Evolutionary conservation across 2,888 invertebrate species (phyloP), one percentile per base, ranked within the genome.

Genomic region (Alcis repandata): DNA sequence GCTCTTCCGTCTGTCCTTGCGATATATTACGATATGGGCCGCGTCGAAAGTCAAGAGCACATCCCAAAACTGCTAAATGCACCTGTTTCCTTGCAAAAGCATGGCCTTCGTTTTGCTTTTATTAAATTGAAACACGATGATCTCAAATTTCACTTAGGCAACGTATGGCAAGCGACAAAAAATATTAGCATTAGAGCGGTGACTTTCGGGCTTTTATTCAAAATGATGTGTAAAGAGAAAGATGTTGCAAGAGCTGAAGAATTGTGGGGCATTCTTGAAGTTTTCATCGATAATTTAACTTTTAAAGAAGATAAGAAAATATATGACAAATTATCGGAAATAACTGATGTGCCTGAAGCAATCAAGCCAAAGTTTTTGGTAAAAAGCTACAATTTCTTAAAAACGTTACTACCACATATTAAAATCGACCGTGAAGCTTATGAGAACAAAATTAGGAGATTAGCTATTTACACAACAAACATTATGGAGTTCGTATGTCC

Each of bases 1-100:
- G 81, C 87, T 40, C 78, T 89, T 17, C 89, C 90, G 2, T 87
- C 91, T 8, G 72, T 91, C 40, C 74, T 79, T 32, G 82, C 90
- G 3, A 83, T 91, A 68, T 85, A 83, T 72, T 82, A 87, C 67
- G 88, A 90, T 68, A 68, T 89, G 69, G 84, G 76, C 63, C 43
- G 66, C n/a, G 51, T 60, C 13, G 61, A 75, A 43, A 79, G 79
- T 54, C 75, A 71, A 43, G 71, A 78, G 60, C 75, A 80, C 66
- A 76, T 90, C 43, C 79, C 79, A 2, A 79, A 81, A 63, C 67
- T 91, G 56, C 65, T 87, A 10, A 76, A 86, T 74, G 73, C 84
- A 3, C 87, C 84, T 10, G 88, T 89, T 1, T 89, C 90, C 6
- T 65, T 90, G 38, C 90, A 90, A 71, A 90, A 90, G 71, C 89